A percentile compares a stretch with the other conserved stretches of the same genome.
Evolutionary conservation across 2,888 invertebrate species (phyloP).

Genomic region (Salpingus planirostris): DNA sequence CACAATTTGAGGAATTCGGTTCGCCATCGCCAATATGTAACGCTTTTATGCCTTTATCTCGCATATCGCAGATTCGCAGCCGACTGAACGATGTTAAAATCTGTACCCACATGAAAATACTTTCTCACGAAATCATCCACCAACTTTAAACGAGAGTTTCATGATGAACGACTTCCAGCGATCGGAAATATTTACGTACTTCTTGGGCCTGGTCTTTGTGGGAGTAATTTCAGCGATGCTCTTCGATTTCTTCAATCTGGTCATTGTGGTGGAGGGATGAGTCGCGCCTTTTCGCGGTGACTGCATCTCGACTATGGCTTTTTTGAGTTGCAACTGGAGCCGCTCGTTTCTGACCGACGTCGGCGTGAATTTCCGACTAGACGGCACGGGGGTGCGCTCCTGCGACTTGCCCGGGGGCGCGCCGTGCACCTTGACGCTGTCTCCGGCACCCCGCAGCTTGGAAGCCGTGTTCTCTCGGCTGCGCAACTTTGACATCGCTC

Average conservation of each 20-base stretch:
- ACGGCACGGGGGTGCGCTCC: constrained; percentile 25
- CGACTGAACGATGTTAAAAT: no score
- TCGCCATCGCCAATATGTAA: no score
- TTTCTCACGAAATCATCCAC: no score
- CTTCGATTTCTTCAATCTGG: constrained; percentile 14
- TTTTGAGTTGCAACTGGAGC: constrained; percentile 21
- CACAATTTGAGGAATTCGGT: no score
- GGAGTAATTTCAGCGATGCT: constrained; percentile 33
- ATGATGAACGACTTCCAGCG: no score
- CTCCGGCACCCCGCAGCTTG: constrained; percentile 25
- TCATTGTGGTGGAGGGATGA: background rate
- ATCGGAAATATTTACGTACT: no score
- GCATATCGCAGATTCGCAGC: no score
- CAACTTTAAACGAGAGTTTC: no score
- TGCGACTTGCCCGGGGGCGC: constrained; percentile 4
- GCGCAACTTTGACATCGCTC: constrained; percentile 7
- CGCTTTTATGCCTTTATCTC: no score
- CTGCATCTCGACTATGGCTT: constrained; percentile 14
- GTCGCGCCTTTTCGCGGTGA: constrained; percentile 1
- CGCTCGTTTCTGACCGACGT: constrained; percentile 18
- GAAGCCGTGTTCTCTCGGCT: constrained; percentile 6
- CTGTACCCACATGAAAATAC: no score
- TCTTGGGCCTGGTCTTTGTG: constrained; percentile 17
- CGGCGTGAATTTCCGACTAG: constrained; percentile 27
- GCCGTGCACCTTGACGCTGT: constrained; percentile 21